Evolutionary conservation across 2,113 vertebrate genomes (phyloP).

Genomic region (Vimba vimba): DNA sequence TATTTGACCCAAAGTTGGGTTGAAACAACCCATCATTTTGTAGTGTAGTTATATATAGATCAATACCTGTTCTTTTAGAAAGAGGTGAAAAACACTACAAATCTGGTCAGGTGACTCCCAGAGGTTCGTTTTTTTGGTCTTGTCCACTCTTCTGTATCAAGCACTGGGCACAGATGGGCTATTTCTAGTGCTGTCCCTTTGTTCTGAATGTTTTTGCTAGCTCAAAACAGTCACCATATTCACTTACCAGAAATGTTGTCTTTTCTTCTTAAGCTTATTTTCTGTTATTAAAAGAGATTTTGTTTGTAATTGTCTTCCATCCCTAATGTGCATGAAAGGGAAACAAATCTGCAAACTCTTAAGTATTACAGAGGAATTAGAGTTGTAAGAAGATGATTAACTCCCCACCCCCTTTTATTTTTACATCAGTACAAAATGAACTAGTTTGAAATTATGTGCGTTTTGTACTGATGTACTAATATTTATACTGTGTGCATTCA

Average conservation of each 20-base stretch:
- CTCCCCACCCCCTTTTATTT: background rate
- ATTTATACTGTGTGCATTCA: background rate
- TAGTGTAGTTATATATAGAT: background rate
- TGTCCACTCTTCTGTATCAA: background rate
- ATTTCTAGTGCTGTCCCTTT: background rate
- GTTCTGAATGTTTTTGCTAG: too few species aligned
- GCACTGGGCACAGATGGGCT: background rate
- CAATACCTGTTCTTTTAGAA: background rate
- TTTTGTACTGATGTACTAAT: background rate
- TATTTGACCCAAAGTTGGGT: too few species aligned
- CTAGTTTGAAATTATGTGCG: background rate
- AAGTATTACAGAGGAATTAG: conserved; percentile 7
- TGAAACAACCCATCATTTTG: too few species aligned
- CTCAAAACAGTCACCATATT: background rate
- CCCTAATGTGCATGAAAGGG: background rate
- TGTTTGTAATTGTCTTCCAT: background rate
- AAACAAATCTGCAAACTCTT: conserved; percentile 4
- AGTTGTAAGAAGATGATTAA: conserved; percentile 7
- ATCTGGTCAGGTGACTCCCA: background rate
- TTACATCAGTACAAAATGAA: background rate
- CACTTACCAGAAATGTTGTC: background rate
- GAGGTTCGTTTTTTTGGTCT: background rate
- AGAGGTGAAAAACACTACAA: background rate
- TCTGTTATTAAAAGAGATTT: background rate
- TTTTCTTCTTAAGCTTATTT: background rate